Evolutionary conservation across 2,113 vertebrate genomes (phyloP).

Genomic region (Anthoscopus minutus): DNA sequence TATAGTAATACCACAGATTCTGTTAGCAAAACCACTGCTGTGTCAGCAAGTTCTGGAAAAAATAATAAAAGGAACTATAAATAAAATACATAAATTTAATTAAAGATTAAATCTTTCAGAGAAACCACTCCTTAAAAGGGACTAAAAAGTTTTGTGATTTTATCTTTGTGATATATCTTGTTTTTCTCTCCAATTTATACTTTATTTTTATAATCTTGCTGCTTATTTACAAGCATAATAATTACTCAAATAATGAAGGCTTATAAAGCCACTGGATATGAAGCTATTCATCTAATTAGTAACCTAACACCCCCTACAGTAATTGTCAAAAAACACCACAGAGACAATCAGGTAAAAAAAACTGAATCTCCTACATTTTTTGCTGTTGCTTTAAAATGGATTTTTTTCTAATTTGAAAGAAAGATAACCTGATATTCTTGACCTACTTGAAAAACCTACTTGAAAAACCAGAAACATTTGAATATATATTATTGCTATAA

Average conservation of each 20-base stretch:
- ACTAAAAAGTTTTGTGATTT: constrained; percentile 1
- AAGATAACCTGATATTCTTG: not conserved
- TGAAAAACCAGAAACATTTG: not conserved
- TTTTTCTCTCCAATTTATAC: not conserved
- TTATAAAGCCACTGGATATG: not conserved
- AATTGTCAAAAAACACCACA: not conserved
- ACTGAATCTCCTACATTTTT: not conserved
- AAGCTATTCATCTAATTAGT: not conserved
- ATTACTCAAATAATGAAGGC: constrained; percentile 27
- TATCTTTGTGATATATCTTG: constrained; percentile 21
- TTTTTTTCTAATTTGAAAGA: not conserved
- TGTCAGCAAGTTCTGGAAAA: constrained; percentile 45
- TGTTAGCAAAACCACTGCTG: constrained; percentile 11
- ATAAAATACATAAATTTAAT: constrained; percentile 60
- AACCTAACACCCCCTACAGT: not conserved
- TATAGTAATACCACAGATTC: constrained; percentile 31
- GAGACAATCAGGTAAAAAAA: not conserved
- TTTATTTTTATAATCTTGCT: constrained; percentile 10
- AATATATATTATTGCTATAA: not conserved
- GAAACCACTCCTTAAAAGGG: not conserved
- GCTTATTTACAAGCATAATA: constrained; percentile 18
- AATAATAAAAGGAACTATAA: constrained; percentile 38
- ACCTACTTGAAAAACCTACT: not conserved
- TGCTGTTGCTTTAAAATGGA: not conserved
- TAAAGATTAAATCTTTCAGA: constrained; percentile 44